phyloP scores from a whole-genome alignment of 1,140 invertebrate species.

The Drosophila rufa region DNA sequence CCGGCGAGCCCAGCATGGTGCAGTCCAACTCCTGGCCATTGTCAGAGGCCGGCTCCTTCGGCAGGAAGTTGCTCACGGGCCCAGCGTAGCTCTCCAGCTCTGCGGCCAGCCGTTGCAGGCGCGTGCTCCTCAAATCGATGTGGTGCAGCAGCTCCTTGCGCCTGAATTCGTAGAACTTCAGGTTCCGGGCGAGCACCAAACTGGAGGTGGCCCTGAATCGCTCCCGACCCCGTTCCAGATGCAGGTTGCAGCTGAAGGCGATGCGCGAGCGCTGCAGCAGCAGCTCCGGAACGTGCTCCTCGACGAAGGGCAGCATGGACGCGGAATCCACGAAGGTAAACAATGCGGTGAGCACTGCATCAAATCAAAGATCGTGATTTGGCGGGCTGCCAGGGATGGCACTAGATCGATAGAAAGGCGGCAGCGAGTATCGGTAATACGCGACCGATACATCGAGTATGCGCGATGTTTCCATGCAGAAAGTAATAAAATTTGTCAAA shows the following conservation, averaged over 20 bases:
- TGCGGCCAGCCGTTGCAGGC: background rate
- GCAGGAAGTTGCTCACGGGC: conserved; percentile 55
- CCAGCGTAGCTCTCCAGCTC: conserved; percentile 49
- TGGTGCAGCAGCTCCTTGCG: conserved; percentile 56
- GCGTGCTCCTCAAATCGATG: conserved; percentile 40
- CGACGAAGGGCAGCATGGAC: conserved; percentile 47
- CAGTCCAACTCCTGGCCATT: conserved; percentile 25
- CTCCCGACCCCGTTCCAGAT: conserved; percentile 13
- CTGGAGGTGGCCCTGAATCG: conserved; percentile 7
- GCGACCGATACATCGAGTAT: background rate
- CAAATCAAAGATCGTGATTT: background rate
- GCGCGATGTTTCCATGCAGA: background rate
- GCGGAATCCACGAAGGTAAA: conserved; percentile 9
- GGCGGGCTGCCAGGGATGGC: conserved; percentile 2
- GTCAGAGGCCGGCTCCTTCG: conserved; percentile 6
- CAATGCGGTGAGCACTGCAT: conserved; percentile 3
- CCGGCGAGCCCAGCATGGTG: conserved; percentile 45
- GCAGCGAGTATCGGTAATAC: background rate
- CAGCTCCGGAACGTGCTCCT: conserved; percentile 59
- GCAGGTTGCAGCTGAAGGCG: conserved; percentile 50
- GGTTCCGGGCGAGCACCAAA: conserved; percentile 39
- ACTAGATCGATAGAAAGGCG: background rate
- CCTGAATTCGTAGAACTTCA: conserved; percentile 65
- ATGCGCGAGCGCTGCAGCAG: conserved; percentile 45
- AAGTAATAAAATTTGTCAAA: background rate